These are phyloP conservation scores for Zoroaster sp. DNA, from an alignment of 53 echinoderm and acorn worm genomes.

Conservation along the genomic window DNA sequence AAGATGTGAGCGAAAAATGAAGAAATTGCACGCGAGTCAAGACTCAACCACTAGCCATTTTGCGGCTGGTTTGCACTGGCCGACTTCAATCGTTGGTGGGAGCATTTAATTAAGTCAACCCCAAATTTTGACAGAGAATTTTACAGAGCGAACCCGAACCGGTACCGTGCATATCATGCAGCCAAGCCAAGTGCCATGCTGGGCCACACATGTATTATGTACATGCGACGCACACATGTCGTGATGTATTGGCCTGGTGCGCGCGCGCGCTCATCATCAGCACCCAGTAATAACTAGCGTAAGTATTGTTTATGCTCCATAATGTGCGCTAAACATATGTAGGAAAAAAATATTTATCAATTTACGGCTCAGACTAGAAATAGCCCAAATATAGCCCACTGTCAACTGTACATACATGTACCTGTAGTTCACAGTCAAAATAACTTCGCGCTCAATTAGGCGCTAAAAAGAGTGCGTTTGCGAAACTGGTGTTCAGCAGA, in stretches of 20 bases:
- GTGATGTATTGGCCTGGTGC: not conserved
- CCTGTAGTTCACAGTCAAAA: not conserved
- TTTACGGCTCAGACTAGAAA: not conserved
- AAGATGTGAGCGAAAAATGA: not conserved
- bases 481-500: slow-evolving; percentile 6
- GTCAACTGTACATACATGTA: not conserved
- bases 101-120: not conserved
- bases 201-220: not conserved
- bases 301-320: not conserved
- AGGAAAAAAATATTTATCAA: slow-evolving; percentile 2
- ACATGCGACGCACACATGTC: not conserved
- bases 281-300: not conserved
- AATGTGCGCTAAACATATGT: not conserved
- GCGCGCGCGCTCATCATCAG: slow-evolving; percentile 12
- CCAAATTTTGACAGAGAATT: not conserved
- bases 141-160: not conserved
- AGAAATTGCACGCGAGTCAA: not conserved
- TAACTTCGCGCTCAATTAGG: not conserved
- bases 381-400: slow-evolving; percentile 35
- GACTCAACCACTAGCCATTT: not conserved
- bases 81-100: not conserved
- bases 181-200: not conserved
- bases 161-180: not conserved
- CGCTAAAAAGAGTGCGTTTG: not conserved
- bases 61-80: not conserved